Evolutionary conservation across 2,888 invertebrate species (phyloP).

Genomic region (Seira musarum): DNA sequence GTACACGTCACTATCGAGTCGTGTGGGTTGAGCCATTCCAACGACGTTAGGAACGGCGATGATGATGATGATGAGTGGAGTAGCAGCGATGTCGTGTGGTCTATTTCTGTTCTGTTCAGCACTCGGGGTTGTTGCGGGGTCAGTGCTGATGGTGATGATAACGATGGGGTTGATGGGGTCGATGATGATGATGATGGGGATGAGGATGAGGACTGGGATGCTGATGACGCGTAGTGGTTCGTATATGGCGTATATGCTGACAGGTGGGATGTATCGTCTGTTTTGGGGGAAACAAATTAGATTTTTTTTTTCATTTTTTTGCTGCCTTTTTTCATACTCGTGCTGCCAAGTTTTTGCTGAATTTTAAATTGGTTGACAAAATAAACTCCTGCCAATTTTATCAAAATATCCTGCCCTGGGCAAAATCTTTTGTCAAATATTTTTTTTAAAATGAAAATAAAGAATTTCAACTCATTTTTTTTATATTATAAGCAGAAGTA

Average conservation of each 20-base stretch:
- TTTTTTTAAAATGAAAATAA: no score
- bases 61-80: not conserved
- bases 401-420: no score
- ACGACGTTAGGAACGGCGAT: not conserved
- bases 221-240: conserved; percentile 59
- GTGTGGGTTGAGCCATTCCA: conserved; percentile 44
- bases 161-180: conserved; percentile 58
- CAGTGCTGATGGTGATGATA: conserved; percentile 48
- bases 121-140: conserved; percentile 16
- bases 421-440: no score
- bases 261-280: conserved; percentile 36
- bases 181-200: conserved; percentile 63
- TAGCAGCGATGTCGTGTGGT: conserved; percentile 9
- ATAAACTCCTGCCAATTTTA: no score
- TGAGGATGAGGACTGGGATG: conserved; percentile 46
- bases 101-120: conserved; percentile 37
- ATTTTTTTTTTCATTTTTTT: no score
- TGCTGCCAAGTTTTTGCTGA: no score
- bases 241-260: conserved; percentile 10
- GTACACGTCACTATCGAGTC: conserved; percentile 21
- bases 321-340: no score
- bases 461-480: no score
- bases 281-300: not conserved
- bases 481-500: no score
- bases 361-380: no score